These are phyloP conservation scores for Idris sp. DNA, from an alignment of 1,140 invertebrate species.

Conservation along the genomic window DNA sequence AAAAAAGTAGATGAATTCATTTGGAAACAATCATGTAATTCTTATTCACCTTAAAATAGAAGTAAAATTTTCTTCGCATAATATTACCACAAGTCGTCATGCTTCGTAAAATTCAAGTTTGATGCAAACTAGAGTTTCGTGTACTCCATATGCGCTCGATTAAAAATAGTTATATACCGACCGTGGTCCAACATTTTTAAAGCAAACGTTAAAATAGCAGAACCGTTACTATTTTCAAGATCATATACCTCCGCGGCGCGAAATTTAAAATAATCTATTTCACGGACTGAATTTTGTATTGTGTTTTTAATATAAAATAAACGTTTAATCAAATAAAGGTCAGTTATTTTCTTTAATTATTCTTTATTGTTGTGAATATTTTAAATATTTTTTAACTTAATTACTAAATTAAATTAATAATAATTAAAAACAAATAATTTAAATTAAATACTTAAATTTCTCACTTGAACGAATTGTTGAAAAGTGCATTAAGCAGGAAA, in stretches of 20 bases:
- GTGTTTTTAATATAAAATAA: too few species aligned
- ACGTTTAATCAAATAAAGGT: too few species aligned
- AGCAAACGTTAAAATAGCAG: constrained; percentile 52
- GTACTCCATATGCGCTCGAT: constrained; percentile 60
- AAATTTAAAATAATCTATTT: too few species aligned
- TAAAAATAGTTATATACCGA: constrained; percentile 59
- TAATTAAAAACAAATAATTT: too few species aligned
- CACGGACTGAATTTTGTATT: too few species aligned
- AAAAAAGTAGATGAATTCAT: constrained; percentile 7
- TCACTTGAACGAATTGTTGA: too few species aligned
- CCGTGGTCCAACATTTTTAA: constrained; percentile 46
- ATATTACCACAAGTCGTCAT: constrained; percentile 60
- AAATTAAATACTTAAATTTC: too few species aligned
- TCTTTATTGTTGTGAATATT: too few species aligned
- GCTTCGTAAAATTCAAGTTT: constrained; percentile 51
- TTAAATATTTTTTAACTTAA: too few species aligned
- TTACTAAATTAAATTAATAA: too few species aligned
- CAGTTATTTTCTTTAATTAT: too few species aligned
- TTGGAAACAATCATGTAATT: constrained; percentile 29
- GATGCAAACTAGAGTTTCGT: constrained; percentile 54
- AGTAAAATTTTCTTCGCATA: constrained; percentile 51
- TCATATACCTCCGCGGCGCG: constrained; percentile 12
- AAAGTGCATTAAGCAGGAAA: too few species aligned
- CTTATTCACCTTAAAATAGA: constrained; percentile 36
- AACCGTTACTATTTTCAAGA: constrained; percentile 32